Base-by-base conservation (phyloP, 1,140 invertebrate genomes). In the Drosophila hydei region DNA sequence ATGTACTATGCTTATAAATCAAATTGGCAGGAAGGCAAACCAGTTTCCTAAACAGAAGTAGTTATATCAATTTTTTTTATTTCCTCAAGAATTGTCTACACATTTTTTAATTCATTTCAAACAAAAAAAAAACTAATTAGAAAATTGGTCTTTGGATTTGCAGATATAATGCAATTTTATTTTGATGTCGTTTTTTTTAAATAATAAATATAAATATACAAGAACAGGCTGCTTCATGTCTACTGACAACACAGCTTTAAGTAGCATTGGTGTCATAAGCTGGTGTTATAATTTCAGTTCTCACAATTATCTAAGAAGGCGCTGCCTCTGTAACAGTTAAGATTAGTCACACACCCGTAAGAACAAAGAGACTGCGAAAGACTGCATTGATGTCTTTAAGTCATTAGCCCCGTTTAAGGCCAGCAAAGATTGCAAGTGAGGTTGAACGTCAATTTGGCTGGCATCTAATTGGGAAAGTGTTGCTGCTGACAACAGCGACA, bases 381-480 rank as follows among this genome's bases (percentile, higher is more conserved):
- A 77, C 62, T 68, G 61, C 59, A 36, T 85, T 67, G 60, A 75
- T 76, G 69, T 80, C 68, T 76, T 87, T 80, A 71, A 71, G 70
- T 58, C 74, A 74, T 81, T 87, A 77, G 72, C 64, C 75, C 61
- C 67, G 42, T 58, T 69, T 73, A 81, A 45, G 50, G 42, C 70
- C 42, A 38, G 33, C 33, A 9, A 30, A 33, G 27, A 1, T 23
- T 12, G 43, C 50, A 42, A 68, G 19, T 51, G 42, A 48, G 19
- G 67, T 61, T 62, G 72, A 68, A 50, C 73, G 69, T 69, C 48
- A 73, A 52, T 64, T 69, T 38, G 48, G 33, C 12, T 55, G 72
- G 56, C 33, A 43, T 18, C 60, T 60, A 80, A 85, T 80, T 87
- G 74, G 55, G 77, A 87, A 77, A 87, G 81, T 87, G 81, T 87